A percentile compares a stretch with the other conserved stretches of the same genome.
These are phyloP conservation scores for Stigmatopora argus DNA, from an alignment of 2,113 vertebrate genomes.

Conservation along the genomic window DNA sequence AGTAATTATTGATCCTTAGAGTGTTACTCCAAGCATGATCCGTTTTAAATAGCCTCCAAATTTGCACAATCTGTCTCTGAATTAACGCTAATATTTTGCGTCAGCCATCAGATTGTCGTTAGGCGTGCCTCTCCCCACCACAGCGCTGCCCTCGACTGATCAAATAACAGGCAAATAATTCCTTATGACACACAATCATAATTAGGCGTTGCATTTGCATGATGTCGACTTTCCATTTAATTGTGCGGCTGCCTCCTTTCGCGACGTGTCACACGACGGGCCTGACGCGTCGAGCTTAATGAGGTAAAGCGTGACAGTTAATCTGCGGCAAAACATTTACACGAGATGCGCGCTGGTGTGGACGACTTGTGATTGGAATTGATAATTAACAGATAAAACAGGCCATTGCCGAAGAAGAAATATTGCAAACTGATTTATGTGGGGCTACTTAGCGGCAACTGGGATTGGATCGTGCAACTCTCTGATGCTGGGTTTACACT, in stretches of 20 bases:
- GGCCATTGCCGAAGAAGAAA: neutral
- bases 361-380: neutral
- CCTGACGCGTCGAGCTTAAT: neutral
- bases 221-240: constrained; percentile 2
- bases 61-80: neutral
- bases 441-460: neutral
- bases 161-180: neutral
- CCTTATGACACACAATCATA: constrained; percentile 1
- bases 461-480: neutral
- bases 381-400: constrained; percentile 1
- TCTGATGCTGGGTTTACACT: neutral
- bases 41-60: neutral
- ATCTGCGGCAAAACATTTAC: constrained; percentile 1
- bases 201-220: constrained; percentile 1
- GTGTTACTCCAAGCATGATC: neutral
- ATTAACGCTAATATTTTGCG: neutral
- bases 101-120: neutral
- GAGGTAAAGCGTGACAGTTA: constrained; percentile 4
- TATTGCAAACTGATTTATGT: neutral
- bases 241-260: neutral
- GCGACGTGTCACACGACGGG: neutral
- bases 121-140: neutral
- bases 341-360: neutral
- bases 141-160: neutral
- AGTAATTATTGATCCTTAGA: neutral